These are phyloP conservation scores for Eupeodes latifasciatus DNA, from an alignment of 2,888 invertebrate species.

Conservation along the genomic window DNA sequence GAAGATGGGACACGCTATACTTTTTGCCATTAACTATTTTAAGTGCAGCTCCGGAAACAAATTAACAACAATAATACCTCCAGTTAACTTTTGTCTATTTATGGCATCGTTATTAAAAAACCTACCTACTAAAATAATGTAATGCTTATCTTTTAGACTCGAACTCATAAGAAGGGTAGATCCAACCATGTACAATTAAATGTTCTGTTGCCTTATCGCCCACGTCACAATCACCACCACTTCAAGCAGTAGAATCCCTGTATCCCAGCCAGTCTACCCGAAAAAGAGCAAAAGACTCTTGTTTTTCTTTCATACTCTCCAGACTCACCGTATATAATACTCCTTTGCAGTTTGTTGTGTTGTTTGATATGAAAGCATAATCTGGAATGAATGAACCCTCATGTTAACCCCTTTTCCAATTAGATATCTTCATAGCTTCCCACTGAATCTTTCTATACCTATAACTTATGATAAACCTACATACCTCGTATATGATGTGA, in stretches of 20 bases:
- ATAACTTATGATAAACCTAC: neutral
- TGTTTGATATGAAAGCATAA: slow-evolving; percentile 70
- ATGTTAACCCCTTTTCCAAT: slow-evolving; percentile 65
- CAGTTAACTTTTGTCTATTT: no score
- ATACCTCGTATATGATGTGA: neutral
- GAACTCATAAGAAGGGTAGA: no score
- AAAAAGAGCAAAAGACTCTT: slow-evolving; percentile 62
- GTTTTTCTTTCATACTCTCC: slow-evolving; percentile 36
- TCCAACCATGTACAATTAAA: neutral
- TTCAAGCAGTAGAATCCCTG: neutral
- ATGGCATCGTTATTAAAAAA: no score
- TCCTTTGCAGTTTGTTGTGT: slow-evolving; percentile 51
- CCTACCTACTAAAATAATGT: no score
- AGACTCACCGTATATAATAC: neutral
- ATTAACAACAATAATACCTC: no score
- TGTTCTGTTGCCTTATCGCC: slow-evolving; percentile 59
- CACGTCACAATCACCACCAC: slow-evolving; percentile 31
- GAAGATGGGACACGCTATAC: no score
- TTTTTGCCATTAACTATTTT: no score
- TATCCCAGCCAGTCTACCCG: slow-evolving; percentile 32
- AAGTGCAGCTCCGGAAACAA: no score
- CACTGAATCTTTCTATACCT: neutral
- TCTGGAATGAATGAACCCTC: slow-evolving; percentile 73
- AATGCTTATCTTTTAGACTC: no score
- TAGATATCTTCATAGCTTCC: slow-evolving; percentile 53